Percentiles rank a stretch among this genome's conserved stretches.
These are phyloP conservation scores for Andrena hattorfiana DNA, from an alignment of 2,888 invertebrate species.

Conservation along the genomic window DNA sequence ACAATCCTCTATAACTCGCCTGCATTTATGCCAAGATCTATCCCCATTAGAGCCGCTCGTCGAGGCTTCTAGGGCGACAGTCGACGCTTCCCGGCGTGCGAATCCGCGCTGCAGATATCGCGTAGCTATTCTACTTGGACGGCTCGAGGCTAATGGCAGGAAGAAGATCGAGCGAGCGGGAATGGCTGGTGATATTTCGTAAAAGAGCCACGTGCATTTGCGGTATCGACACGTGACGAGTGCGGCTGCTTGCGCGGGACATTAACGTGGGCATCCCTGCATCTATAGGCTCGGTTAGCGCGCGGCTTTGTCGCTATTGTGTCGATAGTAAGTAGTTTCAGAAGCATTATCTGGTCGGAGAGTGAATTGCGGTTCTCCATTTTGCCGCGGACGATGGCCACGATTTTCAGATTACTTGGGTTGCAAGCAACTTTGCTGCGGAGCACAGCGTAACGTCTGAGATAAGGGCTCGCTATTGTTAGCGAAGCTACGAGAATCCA, in stretches of 20 bases:
- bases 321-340: constrained; percentile 52
- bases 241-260: constrained; percentile 18
- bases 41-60: constrained; percentile 38
- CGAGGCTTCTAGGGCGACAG: not conserved
- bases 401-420: not conserved
- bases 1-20: too few species aligned
- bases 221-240: constrained; percentile 41
- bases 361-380: constrained; percentile 7
- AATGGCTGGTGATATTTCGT: constrained; percentile 44
- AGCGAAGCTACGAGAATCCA: not conserved
- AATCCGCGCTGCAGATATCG: constrained; percentile 24
- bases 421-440: not conserved
- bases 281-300: constrained; percentile 35
- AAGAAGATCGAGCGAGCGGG: constrained; percentile 22
- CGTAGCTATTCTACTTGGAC: constrained; percentile 30
- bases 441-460: not conserved
- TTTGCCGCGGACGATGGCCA: not conserved
- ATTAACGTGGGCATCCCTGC: constrained; percentile 32
- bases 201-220: constrained; percentile 47
- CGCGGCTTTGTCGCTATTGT: constrained; percentile 46
- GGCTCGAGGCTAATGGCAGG: constrained; percentile 41
- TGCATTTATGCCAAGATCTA: constrained; percentile 70
- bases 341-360: constrained; percentile 32
- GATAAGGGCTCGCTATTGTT: not conserved
- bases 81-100: constrained; percentile 15